A percentile compares a stretch with the other conserved stretches of the same genome.
phyloP scores from a whole-genome alignment of 2,797 vertebrate species.

The Myotis vivesi region DNA sequence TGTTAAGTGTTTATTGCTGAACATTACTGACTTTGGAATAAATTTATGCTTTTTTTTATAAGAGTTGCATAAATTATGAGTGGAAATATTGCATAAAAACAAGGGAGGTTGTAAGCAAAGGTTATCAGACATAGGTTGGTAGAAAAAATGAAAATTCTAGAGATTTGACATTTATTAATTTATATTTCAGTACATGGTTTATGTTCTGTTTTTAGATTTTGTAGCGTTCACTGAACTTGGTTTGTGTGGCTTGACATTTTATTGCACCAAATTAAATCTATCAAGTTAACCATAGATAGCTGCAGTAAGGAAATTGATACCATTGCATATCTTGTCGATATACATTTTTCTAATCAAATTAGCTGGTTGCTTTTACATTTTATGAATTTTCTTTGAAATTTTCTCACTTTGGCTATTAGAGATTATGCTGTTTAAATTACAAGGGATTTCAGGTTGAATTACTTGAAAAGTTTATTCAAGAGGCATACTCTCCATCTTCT shows the following conservation, averaged over 20 bases:
- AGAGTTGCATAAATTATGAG: slow-evolving; percentile 66
- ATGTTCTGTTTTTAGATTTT: slow-evolving; percentile 47
- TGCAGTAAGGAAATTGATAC: slow-evolving; percentile 52
- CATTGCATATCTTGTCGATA: slow-evolving; percentile 51
- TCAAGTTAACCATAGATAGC: slow-evolving; percentile 46
- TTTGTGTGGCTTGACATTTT: neutral
- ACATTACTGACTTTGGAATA: slow-evolving; percentile 80
- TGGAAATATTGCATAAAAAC: slow-evolving; percentile 78
- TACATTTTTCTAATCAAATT: slow-evolving; percentile 70
- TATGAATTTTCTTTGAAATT: slow-evolving; percentile 4
- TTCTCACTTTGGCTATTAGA: neutral
- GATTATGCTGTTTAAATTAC: neutral
- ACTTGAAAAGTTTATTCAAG: neutral
- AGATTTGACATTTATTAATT: neutral
- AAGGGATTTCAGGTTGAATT: neutral
- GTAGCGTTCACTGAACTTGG: neutral
- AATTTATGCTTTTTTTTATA: slow-evolving; percentile 71
- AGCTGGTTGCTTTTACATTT: slow-evolving; percentile 62
- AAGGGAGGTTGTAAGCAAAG: slow-evolving; percentile 69
- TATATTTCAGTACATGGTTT: neutral
- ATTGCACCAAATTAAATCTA: neutral
- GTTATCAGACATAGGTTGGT: neutral
- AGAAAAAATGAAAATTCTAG: slow-evolving; percentile 2
- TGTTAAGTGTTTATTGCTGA: slow-evolving; percentile 79
- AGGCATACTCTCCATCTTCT: neutral